Conservation (phyloP, 1,140 invertebrate genomes). For the Plodia interpunctella region DNA sequence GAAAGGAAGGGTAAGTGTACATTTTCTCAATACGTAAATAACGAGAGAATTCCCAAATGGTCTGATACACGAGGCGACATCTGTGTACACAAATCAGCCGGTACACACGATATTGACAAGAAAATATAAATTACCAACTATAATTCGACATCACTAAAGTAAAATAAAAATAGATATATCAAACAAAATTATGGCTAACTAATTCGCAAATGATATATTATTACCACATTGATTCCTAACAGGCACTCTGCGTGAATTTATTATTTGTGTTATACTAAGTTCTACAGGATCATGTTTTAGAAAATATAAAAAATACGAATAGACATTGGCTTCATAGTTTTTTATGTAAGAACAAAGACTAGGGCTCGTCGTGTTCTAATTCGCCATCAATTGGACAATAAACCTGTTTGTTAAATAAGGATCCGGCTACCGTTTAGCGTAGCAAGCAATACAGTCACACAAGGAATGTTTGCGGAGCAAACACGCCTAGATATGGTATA, state of each 20-base stretch:
- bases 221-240: slow-evolving; percentile 61
- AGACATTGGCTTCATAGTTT: slow-evolving; percentile 25
- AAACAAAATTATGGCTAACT: slow-evolving; percentile 71
- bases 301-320: slow-evolving; percentile 51
- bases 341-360: not conserved
- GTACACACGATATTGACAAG: slow-evolving; percentile 24
- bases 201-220: slow-evolving; percentile 49
- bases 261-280: slow-evolving; percentile 55
- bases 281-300: slow-evolving; percentile 42
- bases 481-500: too few relatives aligned
- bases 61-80: slow-evolving; percentile 46
- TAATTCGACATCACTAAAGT: slow-evolving; percentile 63
- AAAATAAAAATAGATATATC: slow-evolving; percentile 45
- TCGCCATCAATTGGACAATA: too few relatives aligned
- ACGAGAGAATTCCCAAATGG: slow-evolving; percentile 32
- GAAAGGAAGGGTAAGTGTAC: not conserved
- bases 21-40: slow-evolving; percentile 20
- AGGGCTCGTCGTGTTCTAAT: too few relatives aligned
- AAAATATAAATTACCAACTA: slow-evolving; percentile 51
- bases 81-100: slow-evolving; percentile 19
- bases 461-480: too few relatives aligned
- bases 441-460: too few relatives aligned
- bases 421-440: too few relatives aligned
- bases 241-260: slow-evolving; percentile 75
- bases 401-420: too few relatives aligned